A percentile compares a stretch with the other conserved stretches of the same genome.
These are phyloP conservation scores for Thinocorus orbignyianus DNA, from an alignment of 2,113 vertebrate species.

Conservation along the genomic window DNA sequence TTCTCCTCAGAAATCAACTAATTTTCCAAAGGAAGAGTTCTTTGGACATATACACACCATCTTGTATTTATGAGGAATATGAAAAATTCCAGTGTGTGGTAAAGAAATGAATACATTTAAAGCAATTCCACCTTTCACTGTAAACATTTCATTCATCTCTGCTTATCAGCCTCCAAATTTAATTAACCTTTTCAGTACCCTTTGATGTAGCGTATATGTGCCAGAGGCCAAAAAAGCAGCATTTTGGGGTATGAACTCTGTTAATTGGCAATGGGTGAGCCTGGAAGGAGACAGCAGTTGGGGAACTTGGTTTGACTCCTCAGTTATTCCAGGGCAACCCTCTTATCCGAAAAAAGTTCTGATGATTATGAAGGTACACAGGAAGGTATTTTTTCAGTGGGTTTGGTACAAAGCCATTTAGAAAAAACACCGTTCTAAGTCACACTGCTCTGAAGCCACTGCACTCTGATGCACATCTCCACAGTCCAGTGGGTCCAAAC, in stretches of 20 bases:
- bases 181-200: neutral
- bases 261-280: neutral
- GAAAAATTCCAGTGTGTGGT: neutral
- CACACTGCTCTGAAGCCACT: neutral
- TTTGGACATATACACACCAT: neutral
- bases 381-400: neutral
- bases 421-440: neutral
- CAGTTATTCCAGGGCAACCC: neutral
- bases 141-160: neutral
- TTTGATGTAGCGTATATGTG: neutral
- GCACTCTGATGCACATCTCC: neutral
- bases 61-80: neutral
- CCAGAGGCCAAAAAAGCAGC: neutral
- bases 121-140: neutral
- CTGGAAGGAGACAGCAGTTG: neutral
- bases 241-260: neutral
- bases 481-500: neutral
- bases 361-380: neutral
- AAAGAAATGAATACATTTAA: neutral
- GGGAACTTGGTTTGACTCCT: neutral
- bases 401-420: neutral
- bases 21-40: neutral
- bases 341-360: neutral
- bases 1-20: neutral
- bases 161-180: neutral